Base-by-base conservation (phyloP, 2,797 vertebrate species). In the Rhinichthys osculus region DNA sequence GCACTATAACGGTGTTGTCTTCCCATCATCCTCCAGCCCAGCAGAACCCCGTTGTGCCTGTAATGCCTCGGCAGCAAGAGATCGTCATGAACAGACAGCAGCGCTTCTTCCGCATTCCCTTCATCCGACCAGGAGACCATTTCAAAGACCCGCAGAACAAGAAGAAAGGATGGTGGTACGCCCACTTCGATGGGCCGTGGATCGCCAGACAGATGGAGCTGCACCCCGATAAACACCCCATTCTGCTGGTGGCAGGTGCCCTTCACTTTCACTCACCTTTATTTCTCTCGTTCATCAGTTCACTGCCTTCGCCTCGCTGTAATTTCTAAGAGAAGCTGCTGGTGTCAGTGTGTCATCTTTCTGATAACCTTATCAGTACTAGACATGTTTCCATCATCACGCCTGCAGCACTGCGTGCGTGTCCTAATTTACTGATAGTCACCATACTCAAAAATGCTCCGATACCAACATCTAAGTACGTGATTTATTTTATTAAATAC, bases 121-220 rank as follows among this genome's bases (percentile, higher is more conserved):
- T 99, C 93, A 96, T 99, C 91, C 97, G 98, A 0, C 98, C 98
- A 0, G 95, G 96, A 0, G 98, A 99, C 90, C 97, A 98, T 87
- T 99, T 96, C 95, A 99, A 99, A 73, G 97, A 99, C 54, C 97
- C 96, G 0, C 96, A 97, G 92, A 95, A 89, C 90, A 98, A 98
- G 94, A 99, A 99, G 92, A 99, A 99, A 90, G 98, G 98, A 33
- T 99, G 98, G 98, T 99, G 98, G 98, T 99, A 98, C 0, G 98
- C 98, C 0, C 98, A 99, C 91, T 99, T 99, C 5, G 98, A 99
- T 73, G 98, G 98, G 44, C 95, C 96, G 0, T 99, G 98, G 98
- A 99, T 99, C 85, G 98, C 98, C 86, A 90, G 98, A 44, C 98
- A 99, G 71, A 99, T 99, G 98, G 98, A 99, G 88, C 97, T 99